Percentiles rank a stretch among this genome's conserved stretches.
Conservation (phyloP, 2,888 invertebrate genomes). For the Phortica magna region DNA sequence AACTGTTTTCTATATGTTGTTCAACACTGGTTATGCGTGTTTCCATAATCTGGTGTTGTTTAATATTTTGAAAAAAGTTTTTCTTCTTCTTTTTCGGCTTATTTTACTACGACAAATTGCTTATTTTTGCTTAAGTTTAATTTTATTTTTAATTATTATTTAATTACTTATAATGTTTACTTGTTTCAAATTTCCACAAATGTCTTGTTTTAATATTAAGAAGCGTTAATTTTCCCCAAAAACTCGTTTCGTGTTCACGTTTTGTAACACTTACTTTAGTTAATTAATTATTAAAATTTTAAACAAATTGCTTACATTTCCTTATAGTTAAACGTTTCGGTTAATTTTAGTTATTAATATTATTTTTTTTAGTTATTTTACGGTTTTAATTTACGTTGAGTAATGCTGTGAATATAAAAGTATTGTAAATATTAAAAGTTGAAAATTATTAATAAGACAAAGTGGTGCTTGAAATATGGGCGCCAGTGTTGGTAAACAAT, state of each 20-base stretch:
- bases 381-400: slow-evolving; percentile 4
- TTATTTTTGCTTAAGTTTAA: slow-evolving; percentile 30
- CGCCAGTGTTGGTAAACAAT: too few relatives aligned
- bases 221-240: slow-evolving; percentile 58
- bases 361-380: background rate
- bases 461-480: too few relatives aligned
- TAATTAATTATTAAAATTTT: background rate
- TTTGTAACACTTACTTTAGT: slow-evolving; percentile 1
- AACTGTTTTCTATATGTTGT: slow-evolving; percentile 27
- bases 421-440: background rate
- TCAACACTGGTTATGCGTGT: slow-evolving; percentile 38
- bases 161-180: slow-evolving; percentile 35
- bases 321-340: background rate
- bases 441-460: too few relatives aligned
- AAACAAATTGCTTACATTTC: slow-evolving; percentile 17
- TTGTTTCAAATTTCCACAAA: slow-evolving; percentile 33
- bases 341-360: background rate
- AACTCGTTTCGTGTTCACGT: background rate
- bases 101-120: background rate
- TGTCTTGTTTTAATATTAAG: slow-evolving; percentile 50
- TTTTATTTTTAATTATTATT: slow-evolving; percentile 34
- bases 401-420: background rate
- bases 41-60: slow-evolving; percentile 49
- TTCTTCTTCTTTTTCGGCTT: background rate
- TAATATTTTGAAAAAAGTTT: background rate